Conservation (phyloP, 92 coral and sea anemone species). For the Muricea muricata region DNA sequence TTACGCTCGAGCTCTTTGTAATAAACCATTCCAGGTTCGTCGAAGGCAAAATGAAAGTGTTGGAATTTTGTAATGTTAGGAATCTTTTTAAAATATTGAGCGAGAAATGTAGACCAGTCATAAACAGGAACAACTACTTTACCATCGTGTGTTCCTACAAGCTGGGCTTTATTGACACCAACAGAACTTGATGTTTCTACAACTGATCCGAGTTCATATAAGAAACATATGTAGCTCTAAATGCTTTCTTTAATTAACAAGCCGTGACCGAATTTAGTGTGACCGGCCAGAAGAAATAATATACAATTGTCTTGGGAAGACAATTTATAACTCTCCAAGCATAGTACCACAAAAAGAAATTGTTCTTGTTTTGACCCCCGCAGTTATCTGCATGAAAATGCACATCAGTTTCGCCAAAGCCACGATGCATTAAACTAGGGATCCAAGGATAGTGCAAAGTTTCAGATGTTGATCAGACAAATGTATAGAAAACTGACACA, state of each 20-base stretch:
- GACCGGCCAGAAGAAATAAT: conserved; percentile 65
- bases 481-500: no score
- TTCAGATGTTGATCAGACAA: no score
- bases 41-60: conserved; percentile 7
- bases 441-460: no score
- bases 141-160: conserved; percentile 66
- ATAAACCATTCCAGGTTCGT: conserved; percentile 3
- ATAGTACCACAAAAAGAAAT: no score
- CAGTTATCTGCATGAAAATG: no score
- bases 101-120: conserved; percentile 52
- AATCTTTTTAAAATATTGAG: conserved; percentile 18
- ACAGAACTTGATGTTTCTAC: conserved; percentile 14
- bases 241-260: conserved; percentile 60
- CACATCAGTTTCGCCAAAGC: no score
- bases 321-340: no score
- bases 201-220: not conserved
- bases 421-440: no score
- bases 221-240: conserved; percentile 29
- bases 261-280: conserved; percentile 67
- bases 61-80: conserved; percentile 16
- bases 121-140: conserved; percentile 55
- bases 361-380: no score
- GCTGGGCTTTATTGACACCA: conserved; percentile 55
- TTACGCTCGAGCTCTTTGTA: not conserved
- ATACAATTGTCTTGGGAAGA: no score